phyloP scores from a whole-genome alignment of 35 echinoderm and acorn worm genomes.

The Lytechinus variegatus region DNA sequence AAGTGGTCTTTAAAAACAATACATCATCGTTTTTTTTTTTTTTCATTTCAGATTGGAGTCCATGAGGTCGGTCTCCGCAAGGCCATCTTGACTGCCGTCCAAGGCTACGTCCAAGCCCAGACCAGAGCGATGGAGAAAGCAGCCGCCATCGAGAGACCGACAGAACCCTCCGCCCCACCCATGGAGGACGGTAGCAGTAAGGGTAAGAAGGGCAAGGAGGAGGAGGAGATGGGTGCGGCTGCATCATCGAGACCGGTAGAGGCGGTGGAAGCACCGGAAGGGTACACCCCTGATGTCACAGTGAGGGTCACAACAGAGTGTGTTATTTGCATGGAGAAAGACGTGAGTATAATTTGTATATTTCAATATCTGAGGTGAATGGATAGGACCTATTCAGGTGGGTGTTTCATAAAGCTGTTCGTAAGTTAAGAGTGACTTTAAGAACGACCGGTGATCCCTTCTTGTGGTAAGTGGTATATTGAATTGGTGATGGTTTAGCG shows the following conservation, averaged over 20 bases:
- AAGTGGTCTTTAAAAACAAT: too few species aligned
- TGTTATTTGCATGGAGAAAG: slow-evolving; percentile 88
- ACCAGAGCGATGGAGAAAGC: slow-evolving; percentile 67
- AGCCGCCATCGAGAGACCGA: slow-evolving; percentile 51
- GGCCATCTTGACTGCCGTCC: slow-evolving; percentile 57
- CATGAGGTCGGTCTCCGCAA: slow-evolving; percentile 67
- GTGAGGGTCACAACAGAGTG: slow-evolving; percentile 90
- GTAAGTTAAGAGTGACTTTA: too few species aligned
- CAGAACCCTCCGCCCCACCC: background rate
- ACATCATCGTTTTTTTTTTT: too few species aligned
- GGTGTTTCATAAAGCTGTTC: too few species aligned
- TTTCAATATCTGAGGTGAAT: background rate
- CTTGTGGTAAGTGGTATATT: too few species aligned
- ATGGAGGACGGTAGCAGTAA: background rate
- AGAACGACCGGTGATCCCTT: too few species aligned
- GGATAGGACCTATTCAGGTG: too few species aligned
- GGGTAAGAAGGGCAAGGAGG: background rate
- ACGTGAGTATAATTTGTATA: slow-evolving; percentile 61
- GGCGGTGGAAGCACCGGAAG: slow-evolving; percentile 40
- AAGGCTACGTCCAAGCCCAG: slow-evolving; percentile 54
- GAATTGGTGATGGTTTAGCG: too few species aligned
- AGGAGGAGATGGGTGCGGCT: slow-evolving; percentile 44
- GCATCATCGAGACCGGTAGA: slow-evolving; percentile 5
- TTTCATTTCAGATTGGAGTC: slow-evolving; percentile 64
- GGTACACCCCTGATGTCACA: slow-evolving; percentile 69